These are phyloP conservation scores for Odobenus rosmarus DNA, from an alignment of 2,113 vertebrate species.

Conservation along the genomic window DNA sequence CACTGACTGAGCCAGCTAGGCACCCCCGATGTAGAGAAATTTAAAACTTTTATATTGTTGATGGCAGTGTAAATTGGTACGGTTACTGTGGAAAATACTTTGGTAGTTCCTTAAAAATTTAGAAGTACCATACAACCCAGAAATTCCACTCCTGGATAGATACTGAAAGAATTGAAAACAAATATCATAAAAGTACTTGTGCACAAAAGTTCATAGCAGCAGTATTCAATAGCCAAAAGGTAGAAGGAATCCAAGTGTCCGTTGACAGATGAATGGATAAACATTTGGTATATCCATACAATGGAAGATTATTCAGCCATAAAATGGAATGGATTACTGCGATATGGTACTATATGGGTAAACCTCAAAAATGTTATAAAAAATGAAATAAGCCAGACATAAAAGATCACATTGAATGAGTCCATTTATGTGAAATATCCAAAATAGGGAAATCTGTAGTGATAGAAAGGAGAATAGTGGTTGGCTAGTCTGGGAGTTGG, in stretches of 20 bases:
- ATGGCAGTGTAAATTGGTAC: background rate
- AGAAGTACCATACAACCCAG: background rate
- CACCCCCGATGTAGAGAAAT: background rate
- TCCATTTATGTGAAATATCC: background rate
- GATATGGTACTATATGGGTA: background rate
- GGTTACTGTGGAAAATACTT: background rate
- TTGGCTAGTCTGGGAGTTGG: background rate
- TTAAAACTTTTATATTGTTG: background rate
- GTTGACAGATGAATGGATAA: background rate
- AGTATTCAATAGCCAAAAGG: background rate
- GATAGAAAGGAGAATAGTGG: background rate
- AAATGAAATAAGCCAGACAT: background rate
- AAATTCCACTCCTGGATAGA: background rate
- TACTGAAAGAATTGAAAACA: background rate
- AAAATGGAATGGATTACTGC: background rate
- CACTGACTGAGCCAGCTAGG: background rate
- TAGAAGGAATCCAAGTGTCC: background rate
- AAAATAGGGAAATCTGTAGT: background rate
- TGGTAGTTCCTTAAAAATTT: background rate
- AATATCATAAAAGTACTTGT: background rate
- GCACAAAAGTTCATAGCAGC: background rate
- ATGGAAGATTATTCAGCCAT: background rate
- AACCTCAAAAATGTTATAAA: background rate
- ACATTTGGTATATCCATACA: background rate
- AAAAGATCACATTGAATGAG: background rate